Conservation (phyloP, 2,888 invertebrate genomes). For the Drosophila neonasuta region DNA sequence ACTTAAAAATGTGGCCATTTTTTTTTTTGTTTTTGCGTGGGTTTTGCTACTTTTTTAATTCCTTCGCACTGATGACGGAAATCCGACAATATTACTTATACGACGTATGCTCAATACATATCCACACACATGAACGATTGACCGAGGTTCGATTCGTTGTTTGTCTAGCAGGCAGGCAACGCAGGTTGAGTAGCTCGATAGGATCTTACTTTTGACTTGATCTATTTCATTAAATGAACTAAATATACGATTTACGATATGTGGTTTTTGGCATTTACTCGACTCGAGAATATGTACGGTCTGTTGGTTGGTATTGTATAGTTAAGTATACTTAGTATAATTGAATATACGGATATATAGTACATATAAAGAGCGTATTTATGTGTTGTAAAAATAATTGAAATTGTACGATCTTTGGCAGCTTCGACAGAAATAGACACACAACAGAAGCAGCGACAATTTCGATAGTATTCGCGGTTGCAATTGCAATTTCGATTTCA, state of each 20-base stretch:
- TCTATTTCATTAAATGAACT: conserved; percentile 58
- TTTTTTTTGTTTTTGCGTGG: conserved; percentile 37
- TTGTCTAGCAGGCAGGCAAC: background rate
- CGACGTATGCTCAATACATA: conserved; percentile 6
- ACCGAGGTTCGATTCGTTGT: conserved; percentile 1
- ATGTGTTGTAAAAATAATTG: conserved; percentile 75
- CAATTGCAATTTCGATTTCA: conserved; percentile 8
- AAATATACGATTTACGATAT: conserved; percentile 26
- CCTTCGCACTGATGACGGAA: conserved; percentile 31
- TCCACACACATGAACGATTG: conserved; percentile 7
- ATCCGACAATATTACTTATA: conserved; percentile 40
- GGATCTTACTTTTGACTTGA: conserved; percentile 45
- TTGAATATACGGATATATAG: conserved; percentile 34
- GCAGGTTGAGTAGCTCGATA: background rate
- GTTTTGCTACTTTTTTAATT: conserved; percentile 27
- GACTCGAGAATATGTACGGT: conserved; percentile 43
- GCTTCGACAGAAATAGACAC: conserved; percentile 79
- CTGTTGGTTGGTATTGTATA: conserved; percentile 49
- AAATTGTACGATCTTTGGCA: conserved; percentile 76
- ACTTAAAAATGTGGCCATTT: conserved; percentile 79
- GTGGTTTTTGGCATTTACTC: conserved; percentile 51
- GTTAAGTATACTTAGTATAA: conserved; percentile 54
- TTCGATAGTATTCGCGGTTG: conserved; percentile 27
- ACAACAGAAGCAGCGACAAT: conserved; percentile 61
- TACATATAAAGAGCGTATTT: conserved; percentile 62